Evolutionary conservation across 2,797 vertebrate species (phyloP).

Genomic region (Sebastes iracundus): DNA sequence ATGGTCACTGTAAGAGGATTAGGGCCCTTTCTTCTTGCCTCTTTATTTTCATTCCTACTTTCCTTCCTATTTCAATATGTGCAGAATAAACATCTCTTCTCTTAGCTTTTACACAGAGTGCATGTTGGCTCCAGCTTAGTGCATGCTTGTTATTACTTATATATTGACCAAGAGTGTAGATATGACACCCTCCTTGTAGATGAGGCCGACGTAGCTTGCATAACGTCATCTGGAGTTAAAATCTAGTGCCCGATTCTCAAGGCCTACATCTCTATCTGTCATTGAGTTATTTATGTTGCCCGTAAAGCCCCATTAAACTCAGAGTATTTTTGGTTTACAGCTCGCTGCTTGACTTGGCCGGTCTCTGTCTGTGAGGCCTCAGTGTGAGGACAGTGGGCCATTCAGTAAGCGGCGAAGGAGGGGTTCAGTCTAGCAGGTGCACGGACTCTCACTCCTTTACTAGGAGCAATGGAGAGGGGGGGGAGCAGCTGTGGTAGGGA

Average conservation of each 20-base stretch:
- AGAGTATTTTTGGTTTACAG: slow-evolving; percentile 49
- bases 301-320: slow-evolving; percentile 34
- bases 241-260: slow-evolving; percentile 1
- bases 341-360: slow-evolving; percentile 46
- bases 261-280: slow-evolving; percentile 25
- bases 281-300: slow-evolving; percentile 41
- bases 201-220: slow-evolving; percentile 24
- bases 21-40: background rate
- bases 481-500: slow-evolving; percentile 53
- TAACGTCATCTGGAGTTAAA: slow-evolving; percentile 30
- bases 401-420: slow-evolving; percentile 58
- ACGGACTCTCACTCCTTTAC: slow-evolving; percentile 34
- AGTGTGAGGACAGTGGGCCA: slow-evolving; percentile 63
- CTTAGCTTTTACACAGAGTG: background rate
- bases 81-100: background rate
- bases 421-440: slow-evolving; percentile 69
- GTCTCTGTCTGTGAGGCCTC: slow-evolving; percentile 34
- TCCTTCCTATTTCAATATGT: background rate
- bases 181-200: slow-evolving; percentile 5
- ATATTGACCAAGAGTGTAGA: background rate
- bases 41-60: background rate
- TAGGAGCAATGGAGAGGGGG: slow-evolving; percentile 10
- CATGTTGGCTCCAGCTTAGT: background rate
- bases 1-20: slow-evolving; percentile 11
- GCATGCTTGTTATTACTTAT: background rate